Conservation (phyloP, 2,113 vertebrate species). For the Felis chaus region DNA sequence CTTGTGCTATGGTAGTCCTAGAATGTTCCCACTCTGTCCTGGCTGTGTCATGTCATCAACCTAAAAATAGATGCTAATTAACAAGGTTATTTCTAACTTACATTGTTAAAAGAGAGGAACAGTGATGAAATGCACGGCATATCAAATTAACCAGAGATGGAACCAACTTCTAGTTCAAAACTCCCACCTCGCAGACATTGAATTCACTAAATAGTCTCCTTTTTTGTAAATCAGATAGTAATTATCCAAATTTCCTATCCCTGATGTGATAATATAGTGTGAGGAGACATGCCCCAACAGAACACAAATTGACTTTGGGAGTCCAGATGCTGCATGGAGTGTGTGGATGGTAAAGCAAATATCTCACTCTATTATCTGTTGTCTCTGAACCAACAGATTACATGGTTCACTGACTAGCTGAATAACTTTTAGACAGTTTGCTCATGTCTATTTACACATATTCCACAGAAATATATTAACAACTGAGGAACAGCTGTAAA, state of each 20-base stretch:
- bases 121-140: conserved; percentile 64
- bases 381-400: conserved; percentile 91
- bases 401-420: conserved; percentile 88
- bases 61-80: conserved; percentile 81
- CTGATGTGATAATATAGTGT: conserved; percentile 87
- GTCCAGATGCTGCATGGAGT: conserved; percentile 79
- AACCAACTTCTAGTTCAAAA: conserved; percentile 79
- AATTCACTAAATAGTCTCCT: conserved; percentile 77
- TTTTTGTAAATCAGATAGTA: conserved; percentile 85
- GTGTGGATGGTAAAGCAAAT: conserved; percentile 84
- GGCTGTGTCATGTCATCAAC: conserved; percentile 73
- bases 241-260: conserved; percentile 89
- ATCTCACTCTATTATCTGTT: conserved; percentile 91
- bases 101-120: conserved; percentile 73
- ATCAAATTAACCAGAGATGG: conserved; percentile 78
- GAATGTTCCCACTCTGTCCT: conserved; percentile 71
- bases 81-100: conserved; percentile 78
- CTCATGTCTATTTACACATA: conserved; percentile 89
- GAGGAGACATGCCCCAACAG: conserved; percentile 88
- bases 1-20: conserved; percentile 51
- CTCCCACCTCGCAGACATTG: conserved; percentile 78
- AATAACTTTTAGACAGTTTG: conserved; percentile 90
- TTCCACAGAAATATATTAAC: conserved; percentile 86
- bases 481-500: conserved; percentile 83
- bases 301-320: conserved; percentile 87